These are phyloP conservation scores for Morus bassanus DNA, from an alignment of 2,797 vertebrate genomes.

Conservation along the genomic window DNA sequence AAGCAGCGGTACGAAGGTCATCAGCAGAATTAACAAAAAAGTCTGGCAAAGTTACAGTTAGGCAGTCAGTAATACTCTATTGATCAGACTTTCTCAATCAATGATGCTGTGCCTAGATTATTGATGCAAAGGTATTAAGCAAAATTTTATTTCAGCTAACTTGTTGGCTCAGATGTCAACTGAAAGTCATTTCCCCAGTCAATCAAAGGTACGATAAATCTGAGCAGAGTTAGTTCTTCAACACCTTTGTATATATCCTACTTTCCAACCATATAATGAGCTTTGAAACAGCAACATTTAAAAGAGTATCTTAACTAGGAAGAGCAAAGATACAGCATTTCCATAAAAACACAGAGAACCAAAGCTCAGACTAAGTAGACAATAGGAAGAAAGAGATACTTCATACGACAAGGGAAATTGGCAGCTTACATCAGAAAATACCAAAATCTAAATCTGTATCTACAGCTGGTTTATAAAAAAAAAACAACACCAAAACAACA, in stretches of 20 bases:
- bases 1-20: constrained; percentile 76
- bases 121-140: constrained; percentile 86
- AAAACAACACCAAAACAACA: background rate
- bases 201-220: constrained; percentile 79
- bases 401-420: background rate
- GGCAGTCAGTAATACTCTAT: constrained; percentile 82
- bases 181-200: constrained; percentile 84
- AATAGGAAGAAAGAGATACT: background rate
- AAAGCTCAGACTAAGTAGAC: background rate
- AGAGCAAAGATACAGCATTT: background rate
- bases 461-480: background rate
- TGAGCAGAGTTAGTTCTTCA: constrained; percentile 69
- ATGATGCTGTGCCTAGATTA: constrained; percentile 82
- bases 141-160: constrained; percentile 85
- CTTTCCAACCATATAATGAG: constrained; percentile 65
- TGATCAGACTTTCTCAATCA: constrained; percentile 84
- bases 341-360: background rate
- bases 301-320: constrained; percentile 35
- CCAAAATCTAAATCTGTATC: background rate
- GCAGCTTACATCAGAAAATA: background rate
- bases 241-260: constrained; percentile 47
- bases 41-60: constrained; percentile 83
- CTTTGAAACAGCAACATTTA: constrained; percentile 54
- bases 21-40: constrained; percentile 80
- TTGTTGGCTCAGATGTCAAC: constrained; percentile 84